These are phyloP conservation scores for Cotesia chilonis DNA, from an alignment of 1,140 invertebrate genomes.

Conservation along the genomic window DNA sequence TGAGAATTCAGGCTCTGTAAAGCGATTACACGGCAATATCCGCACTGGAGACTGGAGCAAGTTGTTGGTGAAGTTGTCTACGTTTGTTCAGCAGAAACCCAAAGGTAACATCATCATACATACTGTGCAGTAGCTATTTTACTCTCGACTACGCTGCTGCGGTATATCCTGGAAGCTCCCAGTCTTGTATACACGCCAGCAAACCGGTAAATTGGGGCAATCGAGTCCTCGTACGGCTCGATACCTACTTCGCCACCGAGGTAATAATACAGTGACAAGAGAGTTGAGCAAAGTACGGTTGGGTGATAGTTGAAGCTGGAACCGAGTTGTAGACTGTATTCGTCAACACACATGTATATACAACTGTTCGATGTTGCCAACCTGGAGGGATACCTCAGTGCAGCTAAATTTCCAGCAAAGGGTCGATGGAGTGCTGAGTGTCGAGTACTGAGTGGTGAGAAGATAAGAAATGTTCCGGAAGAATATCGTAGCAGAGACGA, in stretches of 20 bases:
- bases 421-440: no score
- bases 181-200: conserved; percentile 4
- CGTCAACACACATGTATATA: no score
- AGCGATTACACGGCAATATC: conserved; percentile 26
- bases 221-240: conserved; percentile 10
- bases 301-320: not conserved
- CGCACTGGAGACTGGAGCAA: not conserved
- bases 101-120: not conserved
- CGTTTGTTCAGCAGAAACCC: not conserved
- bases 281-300: no score
- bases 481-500: no score
- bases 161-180: no score
- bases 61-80: not conserved
- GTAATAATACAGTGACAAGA: no score
- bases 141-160: no score
- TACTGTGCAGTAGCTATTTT: not conserved
- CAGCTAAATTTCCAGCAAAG: no score
- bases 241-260: conserved; percentile 3
- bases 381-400: no score
- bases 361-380: no score
- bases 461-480: no score
- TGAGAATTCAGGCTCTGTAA: conserved; percentile 11
- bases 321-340: not conserved
- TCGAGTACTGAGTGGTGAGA: no score
- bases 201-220: conserved; percentile 17